Base-by-base conservation (phyloP, 2,888 invertebrate species). In the Barypeithes pellucidus region DNA sequence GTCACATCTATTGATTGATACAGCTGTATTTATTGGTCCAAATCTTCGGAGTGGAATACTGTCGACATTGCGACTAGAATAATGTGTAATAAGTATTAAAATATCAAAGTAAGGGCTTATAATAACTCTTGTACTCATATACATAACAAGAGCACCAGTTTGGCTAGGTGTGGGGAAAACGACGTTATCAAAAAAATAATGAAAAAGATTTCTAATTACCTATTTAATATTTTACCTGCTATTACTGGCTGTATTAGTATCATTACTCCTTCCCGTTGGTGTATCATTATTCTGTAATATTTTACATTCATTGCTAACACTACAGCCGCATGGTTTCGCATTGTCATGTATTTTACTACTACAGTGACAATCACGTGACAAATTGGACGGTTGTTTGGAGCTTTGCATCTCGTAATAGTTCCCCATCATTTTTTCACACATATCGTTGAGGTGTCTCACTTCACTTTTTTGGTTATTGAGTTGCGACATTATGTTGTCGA, bases 391-490 rank as follows among this genome's bases (percentile, higher is more conserved):
- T 39, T 57, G 62, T 54, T 63, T 57, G 3, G n/a, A 20, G 14
- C 12, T 72, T 16, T 73, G 47, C 7, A 60, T 59, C 2, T 59
- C 62, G n/a, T 69, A 39, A 41, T 61, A 39, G 14, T 24, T 67
- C 3, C 59, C 61, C 24, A 71, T 67, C 71, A 76, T 71, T 36
- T 67, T 47, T 45, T 69, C 65, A 52, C 74, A 76, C 67, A 71
- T 68, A 8, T 65, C 66, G 29, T 74, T 74, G 8, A 76, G 39
- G 3, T 74, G 73, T 29, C 47, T 18, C 11, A 76, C 68, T 68
- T 76, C 76, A 14, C 20, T 62, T 20, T 67, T 74, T 43, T 76
- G 76, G 36, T 72, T 24, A 29, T 52, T 74, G 9, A 76, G 50
- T 36, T 76, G 66, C 20, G 65, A 33, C 57, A 74, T 60, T 16